A percentile compares a stretch with the other conserved stretches of the same genome.
These are phyloP conservation scores for Urophycis tenuis DNA, from an alignment of 2,797 vertebrate species.

Conservation along the genomic window DNA sequence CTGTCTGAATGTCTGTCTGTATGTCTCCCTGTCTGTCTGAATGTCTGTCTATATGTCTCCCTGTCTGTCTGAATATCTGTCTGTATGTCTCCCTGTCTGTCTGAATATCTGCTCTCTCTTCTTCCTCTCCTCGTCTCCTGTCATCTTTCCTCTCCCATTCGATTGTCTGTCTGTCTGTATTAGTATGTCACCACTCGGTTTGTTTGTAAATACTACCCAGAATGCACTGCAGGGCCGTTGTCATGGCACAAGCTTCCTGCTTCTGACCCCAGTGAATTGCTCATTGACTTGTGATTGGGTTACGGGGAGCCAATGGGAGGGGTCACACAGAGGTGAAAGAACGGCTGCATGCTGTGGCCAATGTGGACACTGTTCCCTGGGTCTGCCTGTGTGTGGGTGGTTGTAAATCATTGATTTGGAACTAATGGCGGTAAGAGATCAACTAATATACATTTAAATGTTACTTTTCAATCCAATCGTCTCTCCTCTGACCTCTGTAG, in stretches of 20 bases:
- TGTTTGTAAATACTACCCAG: slow-evolving; percentile 2
- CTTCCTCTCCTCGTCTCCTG: too few relatives aligned
- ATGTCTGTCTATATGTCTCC: not conserved
- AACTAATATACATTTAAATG: not conserved
- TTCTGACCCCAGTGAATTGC: not conserved
- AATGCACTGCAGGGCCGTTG: not conserved
- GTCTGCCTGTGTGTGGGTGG: not conserved
- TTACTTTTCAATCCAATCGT: not conserved
- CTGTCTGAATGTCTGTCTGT: slow-evolving; percentile 5
- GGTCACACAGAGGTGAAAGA: not conserved
- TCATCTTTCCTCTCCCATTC: not conserved
- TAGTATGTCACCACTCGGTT: not conserved
- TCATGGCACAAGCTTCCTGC: not conserved
- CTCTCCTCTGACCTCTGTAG: not conserved
- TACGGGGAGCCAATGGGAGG: not conserved
- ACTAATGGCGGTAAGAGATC: not conserved
- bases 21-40: not conserved
- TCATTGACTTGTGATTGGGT: not conserved
- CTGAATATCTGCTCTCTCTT: not conserved
- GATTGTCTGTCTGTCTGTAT: not conserved
- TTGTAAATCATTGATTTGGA: not conserved
- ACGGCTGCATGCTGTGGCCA: not conserved
- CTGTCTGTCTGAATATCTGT: not conserved
- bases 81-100: slow-evolving; percentile 7
- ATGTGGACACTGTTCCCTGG: not conserved